Conservation (phyloP, 2,888 invertebrate genomes). For the Xylota sylvarum region DNA sequence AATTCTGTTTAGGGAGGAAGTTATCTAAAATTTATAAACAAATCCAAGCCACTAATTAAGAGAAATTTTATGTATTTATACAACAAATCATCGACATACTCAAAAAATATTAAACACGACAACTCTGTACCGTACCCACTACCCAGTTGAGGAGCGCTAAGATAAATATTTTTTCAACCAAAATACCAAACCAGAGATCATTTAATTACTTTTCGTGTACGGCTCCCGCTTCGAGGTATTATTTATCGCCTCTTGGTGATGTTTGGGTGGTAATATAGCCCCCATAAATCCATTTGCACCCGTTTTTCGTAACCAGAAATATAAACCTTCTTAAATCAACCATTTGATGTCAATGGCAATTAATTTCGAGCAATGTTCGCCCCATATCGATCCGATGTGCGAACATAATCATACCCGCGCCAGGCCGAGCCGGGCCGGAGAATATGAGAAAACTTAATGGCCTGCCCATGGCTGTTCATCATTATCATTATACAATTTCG, state of each 20-base stretch:
- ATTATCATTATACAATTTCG: slow-evolving; percentile 5
- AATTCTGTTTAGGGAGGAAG: not conserved
- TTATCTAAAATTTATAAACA: too few relatives aligned
- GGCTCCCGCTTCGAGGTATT: not conserved
- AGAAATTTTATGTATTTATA: too few relatives aligned
- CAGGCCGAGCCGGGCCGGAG: not conserved
- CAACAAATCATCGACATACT: not conserved
- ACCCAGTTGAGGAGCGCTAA: not conserved
- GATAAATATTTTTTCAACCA: slow-evolving; percentile 12
- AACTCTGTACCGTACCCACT: not conserved
- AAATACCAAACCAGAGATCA: slow-evolving; percentile 10
- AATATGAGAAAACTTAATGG: slow-evolving; percentile 17
- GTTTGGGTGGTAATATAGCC: slow-evolving; percentile 1
- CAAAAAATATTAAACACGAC: not conserved
- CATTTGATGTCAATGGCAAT: slow-evolving; percentile 22
- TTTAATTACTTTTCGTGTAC: not conserved
- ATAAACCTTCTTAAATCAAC: slow-evolving; percentile 7
- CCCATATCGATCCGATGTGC: slow-evolving; percentile 23
- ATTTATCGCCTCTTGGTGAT: slow-evolving; percentile 1
- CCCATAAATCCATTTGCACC: slow-evolving; percentile 36
- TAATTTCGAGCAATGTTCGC: slow-evolving; percentile 4
- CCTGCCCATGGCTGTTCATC: slow-evolving; percentile 1
- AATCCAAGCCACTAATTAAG: too few relatives aligned
- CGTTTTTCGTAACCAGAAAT: slow-evolving; percentile 11
- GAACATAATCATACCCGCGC: slow-evolving; percentile 1